Conservation (phyloP, 2,113 vertebrate species). For the Grallaria varia region DNA sequence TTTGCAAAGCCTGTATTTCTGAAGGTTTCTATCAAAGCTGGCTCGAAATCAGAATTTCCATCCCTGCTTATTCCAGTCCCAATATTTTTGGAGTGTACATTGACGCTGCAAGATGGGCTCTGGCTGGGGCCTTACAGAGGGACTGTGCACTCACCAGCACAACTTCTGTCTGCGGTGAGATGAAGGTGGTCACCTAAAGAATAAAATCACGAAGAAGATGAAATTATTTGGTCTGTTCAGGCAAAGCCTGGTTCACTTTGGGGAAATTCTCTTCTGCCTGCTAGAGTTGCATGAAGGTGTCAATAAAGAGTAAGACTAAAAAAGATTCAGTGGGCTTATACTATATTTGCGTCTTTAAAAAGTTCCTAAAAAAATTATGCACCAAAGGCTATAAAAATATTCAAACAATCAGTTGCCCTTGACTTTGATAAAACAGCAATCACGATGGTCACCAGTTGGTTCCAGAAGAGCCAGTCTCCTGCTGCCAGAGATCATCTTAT, state of each 20-base stretch:
- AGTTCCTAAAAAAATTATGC: not conserved
- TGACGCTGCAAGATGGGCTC: not conserved
- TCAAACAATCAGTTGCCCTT: not conserved
- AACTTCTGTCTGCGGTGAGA: not conserved
- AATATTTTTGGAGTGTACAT: not conserved
- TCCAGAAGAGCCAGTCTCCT: not conserved
- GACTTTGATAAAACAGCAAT: accelerated
- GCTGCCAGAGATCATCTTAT: not conserved
- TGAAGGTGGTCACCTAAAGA: not conserved
- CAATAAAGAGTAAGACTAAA: not conserved
- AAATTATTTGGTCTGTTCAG: not conserved
- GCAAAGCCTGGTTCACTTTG: not conserved
- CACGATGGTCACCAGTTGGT: not conserved
- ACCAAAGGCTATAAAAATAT: not conserved
- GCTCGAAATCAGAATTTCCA: not conserved
- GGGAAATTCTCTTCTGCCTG: not conserved
- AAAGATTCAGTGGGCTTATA: not conserved
- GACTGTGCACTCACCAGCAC: not conserved
- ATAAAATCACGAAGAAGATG: not conserved
- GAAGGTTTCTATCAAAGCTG: not conserved
- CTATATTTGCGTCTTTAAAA: not conserved
- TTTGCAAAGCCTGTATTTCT: not conserved
- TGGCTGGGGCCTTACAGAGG: not conserved
- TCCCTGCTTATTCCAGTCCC: not conserved
- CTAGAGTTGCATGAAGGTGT: not conserved